Percentiles rank a stretch among this genome's conserved stretches.
These are phyloP conservation scores for Oreotrochilus melanogaster DNA, from an alignment of 2,113 vertebrate species.

Conservation along the genomic window DNA sequence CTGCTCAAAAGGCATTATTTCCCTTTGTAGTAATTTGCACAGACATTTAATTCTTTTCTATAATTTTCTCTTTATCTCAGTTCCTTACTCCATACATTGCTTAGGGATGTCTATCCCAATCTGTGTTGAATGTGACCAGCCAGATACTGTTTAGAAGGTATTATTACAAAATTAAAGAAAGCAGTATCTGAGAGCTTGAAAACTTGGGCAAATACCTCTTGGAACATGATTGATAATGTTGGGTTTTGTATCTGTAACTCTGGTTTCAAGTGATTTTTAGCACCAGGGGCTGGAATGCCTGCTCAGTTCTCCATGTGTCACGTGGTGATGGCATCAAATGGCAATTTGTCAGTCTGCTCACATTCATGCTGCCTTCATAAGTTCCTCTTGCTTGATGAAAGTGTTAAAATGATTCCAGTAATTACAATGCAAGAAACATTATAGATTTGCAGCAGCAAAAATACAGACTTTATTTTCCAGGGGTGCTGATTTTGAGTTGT, in stretches of 20 bases:
- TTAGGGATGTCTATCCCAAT: background rate
- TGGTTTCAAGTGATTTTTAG: slow-evolving; percentile 1
- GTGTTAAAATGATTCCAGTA: background rate
- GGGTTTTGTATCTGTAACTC: background rate
- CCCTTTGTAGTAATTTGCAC: slow-evolving; percentile 52
- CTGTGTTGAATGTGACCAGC: background rate
- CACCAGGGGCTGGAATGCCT: background rate
- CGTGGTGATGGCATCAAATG: background rate
- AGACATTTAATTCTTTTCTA: background rate
- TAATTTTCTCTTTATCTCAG: background rate
- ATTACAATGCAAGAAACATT: background rate
- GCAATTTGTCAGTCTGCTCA: background rate
- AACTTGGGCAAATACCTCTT: background rate
- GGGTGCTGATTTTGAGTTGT: background rate
- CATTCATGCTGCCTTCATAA: background rate
- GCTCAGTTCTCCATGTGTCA: background rate
- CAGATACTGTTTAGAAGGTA: background rate
- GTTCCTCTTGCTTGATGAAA: background rate
- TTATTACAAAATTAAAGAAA: slow-evolving; percentile 2
- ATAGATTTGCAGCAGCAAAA: background rate
- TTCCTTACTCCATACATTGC: background rate
- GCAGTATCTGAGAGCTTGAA: background rate
- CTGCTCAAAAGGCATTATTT: slow-evolving; percentile 47
- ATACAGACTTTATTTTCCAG: background rate
- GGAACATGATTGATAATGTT: background rate